Conservation (phyloP, 2,888 invertebrate species). For the Dryobotodes eremita region DNA sequence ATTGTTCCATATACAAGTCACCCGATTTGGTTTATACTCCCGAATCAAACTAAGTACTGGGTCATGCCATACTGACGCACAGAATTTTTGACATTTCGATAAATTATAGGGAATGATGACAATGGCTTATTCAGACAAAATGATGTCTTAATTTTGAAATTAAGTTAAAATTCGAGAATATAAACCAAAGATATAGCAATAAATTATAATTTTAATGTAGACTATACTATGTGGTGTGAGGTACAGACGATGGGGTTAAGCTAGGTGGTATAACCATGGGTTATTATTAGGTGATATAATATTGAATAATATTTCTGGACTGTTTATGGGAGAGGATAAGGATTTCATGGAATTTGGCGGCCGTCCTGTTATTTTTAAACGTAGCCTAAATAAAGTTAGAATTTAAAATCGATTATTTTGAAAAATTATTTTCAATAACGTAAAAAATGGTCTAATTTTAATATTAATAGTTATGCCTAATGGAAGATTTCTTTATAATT, state of each 20-base stretch:
- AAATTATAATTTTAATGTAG: conserved; percentile 70
- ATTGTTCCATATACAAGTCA: conserved; percentile 74
- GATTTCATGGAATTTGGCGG: conserved; percentile 39
- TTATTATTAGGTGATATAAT: conserved; percentile 76
- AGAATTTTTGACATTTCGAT: background rate
- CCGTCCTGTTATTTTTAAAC: conserved; percentile 32
- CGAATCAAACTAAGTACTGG: conserved; percentile 41
- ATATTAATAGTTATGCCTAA: background rate
- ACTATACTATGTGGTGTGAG: conserved; percentile 86
- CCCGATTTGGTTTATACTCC: conserved; percentile 72
- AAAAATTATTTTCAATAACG: background rate
- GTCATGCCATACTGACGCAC: conserved; percentile 15
- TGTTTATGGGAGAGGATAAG: conserved; percentile 54
- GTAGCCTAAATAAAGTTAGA: conserved; percentile 6
- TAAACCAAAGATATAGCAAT: conserved; percentile 63
- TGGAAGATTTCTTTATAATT: conserved; percentile 11
- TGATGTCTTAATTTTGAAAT: background rate
- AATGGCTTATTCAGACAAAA: background rate
- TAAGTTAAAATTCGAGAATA: conserved; percentile 55
- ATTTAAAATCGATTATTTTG: background rate
- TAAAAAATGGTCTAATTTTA: conserved; percentile 8
- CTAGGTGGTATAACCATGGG: conserved; percentile 75
- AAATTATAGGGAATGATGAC: background rate
- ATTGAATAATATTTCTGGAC: conserved; percentile 53
- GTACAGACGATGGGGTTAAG: conserved; percentile 81